Evolutionary conservation across 2,888 invertebrate species (phyloP), one percentile per base, ranked within the genome.

Genomic region (Helleia helle): DNA sequence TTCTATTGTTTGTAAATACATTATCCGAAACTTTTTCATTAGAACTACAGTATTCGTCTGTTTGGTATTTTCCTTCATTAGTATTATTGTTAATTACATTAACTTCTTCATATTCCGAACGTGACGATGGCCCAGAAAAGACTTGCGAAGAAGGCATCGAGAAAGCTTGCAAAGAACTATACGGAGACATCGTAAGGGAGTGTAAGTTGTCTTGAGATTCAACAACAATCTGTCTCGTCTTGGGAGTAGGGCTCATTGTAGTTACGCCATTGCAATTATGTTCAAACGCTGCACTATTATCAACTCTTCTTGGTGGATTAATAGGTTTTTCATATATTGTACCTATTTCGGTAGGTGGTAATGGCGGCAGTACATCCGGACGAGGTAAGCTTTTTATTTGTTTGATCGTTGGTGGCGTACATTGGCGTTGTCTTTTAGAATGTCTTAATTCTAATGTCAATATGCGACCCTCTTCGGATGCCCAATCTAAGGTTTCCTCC

Each of bases 371-470:
- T 8, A 92, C 87, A 58, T 92, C 92, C 0, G 92, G 92, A 14
- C 89, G 88, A 30, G 87, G 80, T 51, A 81, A 65, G 51, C 69
- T 81, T 46, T 86, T 79, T 1, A 73, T 45, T 44, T 81, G 79
- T 55, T 75, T 83, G 29, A 76, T 71, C 4, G 79, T 83, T 0
- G 87, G 81, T 12, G 86, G 86, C 5, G 86, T 86, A 8, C 85
- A 83, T 44, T 87, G 87, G 1, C 93, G 81, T 63, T 93, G 93
- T 27, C 93, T 79, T 44, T 89, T 91, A 1, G 90, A 90, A 58
- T 93, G 93, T 45, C 92, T 86, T 7, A 89, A 87, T 58, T 93
- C 93, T 37, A 93, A 74, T 0, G 93, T 92, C 13, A 93, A 62
- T 38, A 91, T 75, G 28, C 89, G 84, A 1, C 91, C 91, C 62